These are phyloP conservation scores for Xylota segnis DNA, from an alignment of 2,888 invertebrate genomes.

Conservation along the genomic window DNA sequence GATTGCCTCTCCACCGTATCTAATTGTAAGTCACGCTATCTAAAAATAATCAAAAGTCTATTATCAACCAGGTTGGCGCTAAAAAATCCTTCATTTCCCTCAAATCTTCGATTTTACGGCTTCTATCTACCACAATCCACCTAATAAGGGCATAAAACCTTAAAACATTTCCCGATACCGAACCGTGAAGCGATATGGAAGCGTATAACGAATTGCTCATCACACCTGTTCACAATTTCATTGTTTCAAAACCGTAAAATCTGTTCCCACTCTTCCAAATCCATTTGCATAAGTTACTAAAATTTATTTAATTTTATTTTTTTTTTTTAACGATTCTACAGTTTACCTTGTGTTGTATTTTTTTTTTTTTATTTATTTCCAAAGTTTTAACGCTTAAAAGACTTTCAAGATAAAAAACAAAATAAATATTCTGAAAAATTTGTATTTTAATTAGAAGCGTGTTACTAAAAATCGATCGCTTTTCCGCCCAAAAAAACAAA, in stretches of 20 bases:
- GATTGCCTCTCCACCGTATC: not conserved
- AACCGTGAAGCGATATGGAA: constrained; percentile 16
- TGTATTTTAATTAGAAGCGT: constrained; percentile 68
- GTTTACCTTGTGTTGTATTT: constrained; percentile 4
- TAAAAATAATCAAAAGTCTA: not conserved
- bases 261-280: constrained; percentile 39
- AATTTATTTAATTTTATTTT: too few species aligned
- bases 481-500: constrained; percentile 51
- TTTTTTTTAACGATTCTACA: constrained; percentile 22
- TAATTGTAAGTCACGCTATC: not conserved
- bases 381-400: constrained; percentile 17
- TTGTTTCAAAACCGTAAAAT: constrained; percentile 59
- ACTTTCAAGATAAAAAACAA: constrained; percentile 12
- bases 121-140: constrained; percentile 10
- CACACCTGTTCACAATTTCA: constrained; percentile 55
- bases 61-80: constrained; percentile 13
- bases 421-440: constrained; percentile 7
- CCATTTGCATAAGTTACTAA: constrained; percentile 56
- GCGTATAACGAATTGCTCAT: constrained; percentile 62
- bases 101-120: constrained; percentile 15
- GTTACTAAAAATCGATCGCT: constrained; percentile 50
- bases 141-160: constrained; percentile 33
- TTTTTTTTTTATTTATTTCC: not conserved
- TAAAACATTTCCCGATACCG: constrained; percentile 11
- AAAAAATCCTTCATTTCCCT: constrained; percentile 32